A percentile compares a stretch with the other conserved stretches of the same genome.
Conservation (phyloP, 1,140 invertebrate genomes). For the Drosophila eugracilis region DNA sequence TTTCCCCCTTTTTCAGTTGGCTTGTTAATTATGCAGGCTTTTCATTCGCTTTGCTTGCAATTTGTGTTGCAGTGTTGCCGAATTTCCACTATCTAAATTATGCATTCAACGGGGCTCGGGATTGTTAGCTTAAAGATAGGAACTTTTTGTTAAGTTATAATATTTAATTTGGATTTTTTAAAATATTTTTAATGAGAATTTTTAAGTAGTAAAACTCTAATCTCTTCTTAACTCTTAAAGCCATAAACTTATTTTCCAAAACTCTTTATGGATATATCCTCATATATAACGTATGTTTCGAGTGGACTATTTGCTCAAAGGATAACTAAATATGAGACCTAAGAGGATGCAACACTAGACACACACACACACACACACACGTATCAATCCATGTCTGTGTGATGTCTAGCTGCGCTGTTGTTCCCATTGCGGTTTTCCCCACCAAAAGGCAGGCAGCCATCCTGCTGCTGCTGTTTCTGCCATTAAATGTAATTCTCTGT, state of each 20-base stretch:
- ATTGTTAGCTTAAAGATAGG: too few species aligned
- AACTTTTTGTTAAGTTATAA: too few species aligned
- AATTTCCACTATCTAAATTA: conserved; percentile 64
- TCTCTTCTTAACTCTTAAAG: too few species aligned
- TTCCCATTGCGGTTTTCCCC: conserved; percentile 64
- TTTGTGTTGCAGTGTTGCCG: conserved; percentile 42
- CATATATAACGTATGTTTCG: conserved; percentile 4
- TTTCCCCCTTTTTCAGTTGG: conserved; percentile 10
- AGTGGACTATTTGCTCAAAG: conserved; percentile 23
- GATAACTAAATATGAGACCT: conserved; percentile 15
- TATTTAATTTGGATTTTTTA: too few species aligned
- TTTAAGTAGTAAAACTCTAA: too few species aligned
- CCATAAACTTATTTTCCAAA: background rate
- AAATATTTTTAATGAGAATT: too few species aligned
- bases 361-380: background rate
- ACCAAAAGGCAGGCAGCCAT: conserved; percentile 5
- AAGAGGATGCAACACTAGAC: conserved; percentile 8
- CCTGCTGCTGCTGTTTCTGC: conserved; percentile 53
- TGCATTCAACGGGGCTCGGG: conserved; percentile 65
- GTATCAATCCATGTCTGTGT: conserved; percentile 5
- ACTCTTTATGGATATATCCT: background rate
- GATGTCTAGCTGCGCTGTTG: conserved; percentile 51
- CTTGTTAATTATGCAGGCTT: conserved; percentile 39
- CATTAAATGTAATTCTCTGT: conserved; percentile 83
- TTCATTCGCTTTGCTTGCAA: background rate